Percentiles rank a stretch among this genome's conserved stretches.
Conservation (phyloP, 1,140 invertebrate species). For the Mamestra configurata region DNA sequence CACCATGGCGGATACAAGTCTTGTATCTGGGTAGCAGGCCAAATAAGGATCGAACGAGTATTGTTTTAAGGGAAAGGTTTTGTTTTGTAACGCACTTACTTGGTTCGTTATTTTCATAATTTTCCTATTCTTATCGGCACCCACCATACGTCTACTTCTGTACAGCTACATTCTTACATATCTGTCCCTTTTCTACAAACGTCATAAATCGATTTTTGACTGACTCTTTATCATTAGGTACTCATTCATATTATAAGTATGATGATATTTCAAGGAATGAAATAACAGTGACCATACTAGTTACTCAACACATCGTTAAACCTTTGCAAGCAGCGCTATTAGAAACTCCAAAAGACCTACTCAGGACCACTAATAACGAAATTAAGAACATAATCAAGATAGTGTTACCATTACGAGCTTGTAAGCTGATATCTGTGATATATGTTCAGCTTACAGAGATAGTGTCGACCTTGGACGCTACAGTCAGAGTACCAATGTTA, state of each 20-base stretch:
- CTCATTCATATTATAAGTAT: no score
- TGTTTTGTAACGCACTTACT: neutral
- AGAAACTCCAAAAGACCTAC: conserved; percentile 11
- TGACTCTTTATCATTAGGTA: no score
- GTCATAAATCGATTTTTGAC: no score
- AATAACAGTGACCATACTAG: no score
- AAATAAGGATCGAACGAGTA: neutral
- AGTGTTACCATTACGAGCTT: neutral
- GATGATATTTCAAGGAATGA: no score
- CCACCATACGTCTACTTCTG: no score
- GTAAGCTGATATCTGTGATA: conserved; percentile 35
- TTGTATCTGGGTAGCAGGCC: neutral
- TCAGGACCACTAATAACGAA: conserved; percentile 9
- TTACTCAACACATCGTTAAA: neutral
- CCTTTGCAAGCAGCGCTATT: neutral
- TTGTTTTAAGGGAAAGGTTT: neutral
- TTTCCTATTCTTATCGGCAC: no score
- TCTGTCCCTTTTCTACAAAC: no score
- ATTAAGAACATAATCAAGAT: conserved; percentile 38
- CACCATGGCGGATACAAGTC: neutral
- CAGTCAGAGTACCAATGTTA: conserved; percentile 47
- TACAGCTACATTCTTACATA: no score
- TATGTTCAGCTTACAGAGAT: conserved; percentile 31
- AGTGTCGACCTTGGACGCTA: conserved; percentile 50
- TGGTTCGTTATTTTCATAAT: neutral